Evolutionary conservation across 2,797 vertebrate genomes (phyloP), one percentile per base, ranked within the genome.

Genomic region (Loris lydekkerianus): DNA sequence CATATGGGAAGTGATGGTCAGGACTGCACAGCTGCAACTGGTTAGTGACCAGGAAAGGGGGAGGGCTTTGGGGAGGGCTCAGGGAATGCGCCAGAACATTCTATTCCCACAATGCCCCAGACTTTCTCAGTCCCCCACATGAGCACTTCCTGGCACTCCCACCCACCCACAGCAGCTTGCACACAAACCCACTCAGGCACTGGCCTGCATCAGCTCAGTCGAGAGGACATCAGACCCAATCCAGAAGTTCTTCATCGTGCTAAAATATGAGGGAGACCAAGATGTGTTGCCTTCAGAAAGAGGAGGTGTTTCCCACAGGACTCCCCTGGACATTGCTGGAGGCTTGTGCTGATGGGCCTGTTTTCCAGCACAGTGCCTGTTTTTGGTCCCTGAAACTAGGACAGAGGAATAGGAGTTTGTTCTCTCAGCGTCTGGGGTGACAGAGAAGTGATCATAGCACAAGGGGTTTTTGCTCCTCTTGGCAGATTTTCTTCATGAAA

Each of bases 21-120:
- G 86, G 40, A 43, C 2, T 56, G n/a, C 92, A 82, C 97, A 93
- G 95, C 97, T 97, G 97, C 93, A 96, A 76, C 43, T 34, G 76
- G 43, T 98, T 97, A 97, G 89, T 46, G 49, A 85, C 56, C 29
- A 63, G 84, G 81, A 76, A 95, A 82, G 60, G 63, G 34, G 91
- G 94, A 78, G 86, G 86, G 34, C 25, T n/a, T 86, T 92, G 20
- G 15, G 80, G 49, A 53, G 89, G 95, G 93, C 58, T 97, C 83
- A 88, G 80, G 93, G 58, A 37, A 67, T 37, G 23, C 43, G 67
- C 63, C 60, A 40, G 82, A 89, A 91, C 84, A 91, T 92, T 96
- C 61, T 87, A 40, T 94, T 95, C 58, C 80, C 67, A 49, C 72
- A 40, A 93, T 84, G 29, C 73, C 37, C 78, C 92, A 77, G 13